Conservation (phyloP, 1,140 invertebrate genomes). For the Cydia fagiglandana region DNA sequence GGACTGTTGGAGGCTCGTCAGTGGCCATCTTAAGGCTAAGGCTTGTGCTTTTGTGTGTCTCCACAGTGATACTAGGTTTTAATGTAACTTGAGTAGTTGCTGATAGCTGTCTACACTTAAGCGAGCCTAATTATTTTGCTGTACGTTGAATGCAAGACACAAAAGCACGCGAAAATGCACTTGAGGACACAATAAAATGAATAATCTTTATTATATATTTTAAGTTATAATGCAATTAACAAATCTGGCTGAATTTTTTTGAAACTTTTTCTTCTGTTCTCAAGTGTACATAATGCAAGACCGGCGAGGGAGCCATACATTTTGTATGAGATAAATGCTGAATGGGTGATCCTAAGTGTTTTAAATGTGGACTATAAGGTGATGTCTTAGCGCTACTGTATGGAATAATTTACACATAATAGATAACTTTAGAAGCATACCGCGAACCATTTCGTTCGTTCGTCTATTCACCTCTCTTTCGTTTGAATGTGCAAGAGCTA, state of each 20-base stretch:
- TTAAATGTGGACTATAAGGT: conserved; percentile 8
- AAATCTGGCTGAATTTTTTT: neutral
- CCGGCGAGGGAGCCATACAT: neutral
- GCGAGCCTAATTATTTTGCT: conserved; percentile 31
- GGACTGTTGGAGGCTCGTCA: too few species aligned
- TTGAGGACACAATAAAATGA: neutral
- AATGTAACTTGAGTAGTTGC: conserved; percentile 40
- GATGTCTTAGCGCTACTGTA: conserved; percentile 22
- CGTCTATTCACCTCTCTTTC: too few species aligned
- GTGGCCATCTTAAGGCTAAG: neutral
- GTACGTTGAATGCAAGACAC: conserved; percentile 36
- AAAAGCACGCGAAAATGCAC: conserved; percentile 34
- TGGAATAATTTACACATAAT: neutral
- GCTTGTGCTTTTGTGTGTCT: conserved; percentile 57
- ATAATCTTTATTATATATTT: neutral
- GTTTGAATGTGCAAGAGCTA: too few species aligned
- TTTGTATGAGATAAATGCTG: conserved; percentile 11
- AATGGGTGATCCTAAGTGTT: conserved; percentile 12
- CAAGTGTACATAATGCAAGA: neutral
- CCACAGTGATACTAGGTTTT: conserved; percentile 58
- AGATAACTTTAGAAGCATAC: neutral
- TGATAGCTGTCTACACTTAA: conserved; percentile 24
- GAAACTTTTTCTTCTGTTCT: neutral
- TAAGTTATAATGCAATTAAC: neutral
- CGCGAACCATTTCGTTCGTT: too few species aligned